Evolutionary conservation across 2,113 vertebrate species (phyloP).

Genomic region (Hirundichthys speculiger): DNA sequence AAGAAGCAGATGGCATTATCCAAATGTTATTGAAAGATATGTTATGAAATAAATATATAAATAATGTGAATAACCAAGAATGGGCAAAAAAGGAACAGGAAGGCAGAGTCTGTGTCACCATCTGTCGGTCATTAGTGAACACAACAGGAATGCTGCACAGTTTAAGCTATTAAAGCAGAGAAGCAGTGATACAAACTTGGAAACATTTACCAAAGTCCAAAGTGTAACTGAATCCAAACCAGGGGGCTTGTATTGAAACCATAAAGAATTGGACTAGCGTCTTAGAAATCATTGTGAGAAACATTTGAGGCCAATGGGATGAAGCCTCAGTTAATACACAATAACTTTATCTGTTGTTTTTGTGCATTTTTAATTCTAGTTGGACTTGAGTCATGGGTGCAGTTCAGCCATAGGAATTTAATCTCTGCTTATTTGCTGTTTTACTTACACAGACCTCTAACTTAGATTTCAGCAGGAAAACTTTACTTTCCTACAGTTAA

Average conservation of each 20-base stretch:
- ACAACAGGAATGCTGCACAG: slow-evolving; percentile 16
- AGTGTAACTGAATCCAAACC: not conserved
- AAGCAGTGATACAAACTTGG: not conserved
- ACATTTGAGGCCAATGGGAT: not conserved
- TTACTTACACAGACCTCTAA: too few relatives aligned
- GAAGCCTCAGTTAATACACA: not conserved
- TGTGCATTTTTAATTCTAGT: not conserved
- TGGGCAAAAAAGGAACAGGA: not conserved
- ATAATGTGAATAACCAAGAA: not conserved
- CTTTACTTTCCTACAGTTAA: too few relatives aligned
- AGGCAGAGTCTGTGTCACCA: slow-evolving; percentile 57
- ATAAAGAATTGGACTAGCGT: not conserved
- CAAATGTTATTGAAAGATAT: too few relatives aligned
- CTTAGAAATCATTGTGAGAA: not conserved
- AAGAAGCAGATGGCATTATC: not conserved
- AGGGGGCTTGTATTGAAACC: not conserved
- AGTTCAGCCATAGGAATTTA: too few relatives aligned
- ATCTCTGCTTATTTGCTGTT: too few relatives aligned
- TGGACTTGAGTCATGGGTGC: too few relatives aligned
- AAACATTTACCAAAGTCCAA: not conserved
- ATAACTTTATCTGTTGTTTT: not conserved
- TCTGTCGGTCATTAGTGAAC: slow-evolving; percentile 48
- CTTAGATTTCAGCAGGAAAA: too few relatives aligned
- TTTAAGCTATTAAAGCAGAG: not conserved
- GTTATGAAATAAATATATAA: not conserved